phyloP scores from a whole-genome alignment of 2,113 vertebrate species.

The Thinocorus orbignyianus region DNA sequence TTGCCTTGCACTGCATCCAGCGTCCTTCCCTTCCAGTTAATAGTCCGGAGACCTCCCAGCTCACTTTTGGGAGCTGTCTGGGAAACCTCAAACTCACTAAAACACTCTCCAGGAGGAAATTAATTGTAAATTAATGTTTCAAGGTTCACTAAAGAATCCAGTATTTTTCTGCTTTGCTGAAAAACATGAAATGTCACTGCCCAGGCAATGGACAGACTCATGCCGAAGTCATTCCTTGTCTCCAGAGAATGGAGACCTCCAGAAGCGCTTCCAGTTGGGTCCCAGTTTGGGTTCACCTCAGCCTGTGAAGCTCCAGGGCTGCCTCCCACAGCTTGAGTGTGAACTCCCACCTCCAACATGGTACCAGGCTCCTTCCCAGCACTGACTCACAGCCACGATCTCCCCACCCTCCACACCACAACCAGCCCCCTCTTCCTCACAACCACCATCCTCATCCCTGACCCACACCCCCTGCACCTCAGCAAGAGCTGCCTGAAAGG shows the following conservation, averaged over 20 bases:
- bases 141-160: neutral
- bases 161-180: neutral
- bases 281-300: neutral
- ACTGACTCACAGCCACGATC: neutral
- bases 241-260: neutral
- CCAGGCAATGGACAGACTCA: neutral
- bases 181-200: neutral
- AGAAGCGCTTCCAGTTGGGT: neutral
- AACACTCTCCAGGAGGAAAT: neutral
- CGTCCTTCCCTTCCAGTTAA: neutral
- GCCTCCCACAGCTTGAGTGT: neutral
- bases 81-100: neutral
- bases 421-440: neutral
- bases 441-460: neutral
- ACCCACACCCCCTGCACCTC: neutral
- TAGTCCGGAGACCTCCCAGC: neutral
- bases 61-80: neutral
- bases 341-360: neutral
- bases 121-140: neutral
- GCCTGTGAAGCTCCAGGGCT: neutral
- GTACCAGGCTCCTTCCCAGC: neutral
- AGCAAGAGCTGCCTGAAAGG: neutral
- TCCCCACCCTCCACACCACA: neutral
- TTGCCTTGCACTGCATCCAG: neutral
- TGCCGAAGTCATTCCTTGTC: accelerated